Percentiles rank a stretch among this genome's conserved stretches.
These are phyloP conservation scores for Lepidurus apus DNA, from an alignment of 1,140 invertebrate genomes.

Conservation along the genomic window DNA sequence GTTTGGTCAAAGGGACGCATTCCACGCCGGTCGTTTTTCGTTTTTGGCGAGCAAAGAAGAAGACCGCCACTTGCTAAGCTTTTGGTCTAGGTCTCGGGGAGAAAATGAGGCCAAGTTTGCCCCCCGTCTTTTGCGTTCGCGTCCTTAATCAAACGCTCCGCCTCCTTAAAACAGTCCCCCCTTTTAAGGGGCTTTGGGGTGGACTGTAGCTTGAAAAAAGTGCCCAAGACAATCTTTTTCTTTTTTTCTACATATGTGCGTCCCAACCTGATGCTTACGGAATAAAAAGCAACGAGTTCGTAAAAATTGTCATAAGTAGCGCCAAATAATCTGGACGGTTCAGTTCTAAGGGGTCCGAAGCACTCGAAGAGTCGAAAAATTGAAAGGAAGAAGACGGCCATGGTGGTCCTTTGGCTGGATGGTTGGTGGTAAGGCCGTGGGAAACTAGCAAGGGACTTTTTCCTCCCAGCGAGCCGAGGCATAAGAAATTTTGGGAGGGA, in stretches of 20 bases:
- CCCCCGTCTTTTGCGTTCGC: background rate
- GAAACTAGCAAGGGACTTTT: background rate
- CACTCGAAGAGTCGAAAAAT: background rate
- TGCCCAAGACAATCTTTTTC: background rate
- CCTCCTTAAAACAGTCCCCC: background rate
- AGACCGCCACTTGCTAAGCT: slow-evolving; percentile 5
- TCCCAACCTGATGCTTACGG: background rate
- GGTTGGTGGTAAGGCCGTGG: slow-evolving; percentile 2
- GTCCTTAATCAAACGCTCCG: slow-evolving; percentile 7
- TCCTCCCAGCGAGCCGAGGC: background rate
- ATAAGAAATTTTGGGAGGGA: background rate
- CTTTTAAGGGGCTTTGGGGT: too few relatives aligned
- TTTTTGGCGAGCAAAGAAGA: slow-evolving; percentile 20
- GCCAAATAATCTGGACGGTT: background rate
- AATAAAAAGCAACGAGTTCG: background rate
- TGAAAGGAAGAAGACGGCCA: background rate
- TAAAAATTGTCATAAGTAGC: background rate
- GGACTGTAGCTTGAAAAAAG: background rate
- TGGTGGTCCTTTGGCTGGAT: background rate
- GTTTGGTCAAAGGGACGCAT: slow-evolving; percentile 21
- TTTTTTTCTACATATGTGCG: background rate
- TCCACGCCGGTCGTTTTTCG: slow-evolving; percentile 13
- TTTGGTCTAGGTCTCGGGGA: slow-evolving; percentile 4
- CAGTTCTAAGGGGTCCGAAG: background rate
- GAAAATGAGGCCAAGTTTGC: slow-evolving; percentile 14